Evolutionary conservation across 2,888 invertebrate genomes (phyloP), one percentile per base, ranked within the genome.

Genomic region (Tachystola acroxantha): DNA sequence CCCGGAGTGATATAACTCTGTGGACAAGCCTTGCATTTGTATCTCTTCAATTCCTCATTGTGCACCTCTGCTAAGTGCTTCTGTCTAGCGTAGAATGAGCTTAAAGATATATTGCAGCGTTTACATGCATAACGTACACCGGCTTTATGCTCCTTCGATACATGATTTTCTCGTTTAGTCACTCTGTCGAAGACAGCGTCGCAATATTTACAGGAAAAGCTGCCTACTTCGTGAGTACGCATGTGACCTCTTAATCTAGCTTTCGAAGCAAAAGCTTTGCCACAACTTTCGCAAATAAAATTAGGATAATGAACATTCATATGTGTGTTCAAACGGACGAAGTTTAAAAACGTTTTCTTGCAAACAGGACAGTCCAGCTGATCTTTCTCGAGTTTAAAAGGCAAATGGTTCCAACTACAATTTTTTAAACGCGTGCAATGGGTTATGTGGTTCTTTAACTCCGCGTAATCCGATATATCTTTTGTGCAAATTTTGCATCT

Each of bases 291-390:
- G 36, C 89, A 89, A 0, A 87, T 84, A 42, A 87, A 81, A 32
- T 85, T 79, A 0, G 85, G 85, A 22, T 84, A 88, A 7, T 89
- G 88, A 0, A 81, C 56, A 20, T 88, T 89, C 81, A 89, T 89
- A 39, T 89, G 89, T 0, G 80, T 85, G 28, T 85, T 86, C 0
- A 86, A 37, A 36, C 63, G 77, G 9, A 85, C 84, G 26, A 74
- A 86, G 31, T 86, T 86, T 0, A 86, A 31, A 34, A 86, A 86
- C 0, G 59, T 72, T 43, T 82, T 81, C 31, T 77, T 66, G 44
- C 86, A 86, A 0, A 85, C 62, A 0, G 84, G 84, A 34, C 86
- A 86, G 35, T 86, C 85, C 0, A 84, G 28, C 10, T 85, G 86
- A 5, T 84, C 84, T 10, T 86, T 86, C 12, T 85, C 84, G 0